Base-by-base conservation (phyloP, 2,113 vertebrate genomes). In the Daphoenositta chrysoptera region DNA sequence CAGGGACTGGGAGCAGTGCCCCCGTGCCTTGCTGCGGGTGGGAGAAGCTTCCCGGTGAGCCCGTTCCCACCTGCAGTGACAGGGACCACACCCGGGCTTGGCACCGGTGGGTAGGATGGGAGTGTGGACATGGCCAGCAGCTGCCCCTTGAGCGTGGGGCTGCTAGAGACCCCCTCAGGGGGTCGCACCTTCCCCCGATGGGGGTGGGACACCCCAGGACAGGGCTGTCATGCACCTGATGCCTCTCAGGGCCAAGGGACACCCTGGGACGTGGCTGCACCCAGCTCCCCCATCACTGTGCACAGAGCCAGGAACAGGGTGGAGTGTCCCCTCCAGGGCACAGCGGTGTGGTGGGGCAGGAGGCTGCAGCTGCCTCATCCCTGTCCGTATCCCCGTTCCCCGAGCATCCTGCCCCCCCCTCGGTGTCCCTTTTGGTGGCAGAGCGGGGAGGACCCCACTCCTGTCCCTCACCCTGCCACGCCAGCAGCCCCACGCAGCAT, bases 401-500 rank as follows among this genome's bases (percentile, higher is more conserved):
- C 19, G 9, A 76, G 54, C 76, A 47, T 30, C 81, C 44, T n/a
- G 50, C 35, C 51, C 31, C 51, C 31, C 70, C 70, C 28, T 5
- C 78, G 30, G 35, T 19, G n/a, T 71, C 88, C 84, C 63, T 71
- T 81, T 48, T 21, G 88, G 85, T 65, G 90, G 61, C 90, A 79
- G 64, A 85, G 31, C 1, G 53, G 45, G 24, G 24, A 56, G 8
- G 27, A 80, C 3, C 28, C 58, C 6, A 22, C 13, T 20, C 28
- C 40, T 2, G 10, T 10, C 44, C 56, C 48, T 60, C 42, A 35
- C 57, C 66, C 64, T 0, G 5, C 47, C 37, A 71, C 0, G 56
- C 87, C 90, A 91, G 72, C 84, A 89, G 65, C 65, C 60, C 58
- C 85, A 45, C 6, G 8, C 88, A 89, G 91, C 94, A 88, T 92